Evolutionary conservation across 2,113 vertebrate species (phyloP).

Genomic region (Syrmaticus mikado): DNA sequence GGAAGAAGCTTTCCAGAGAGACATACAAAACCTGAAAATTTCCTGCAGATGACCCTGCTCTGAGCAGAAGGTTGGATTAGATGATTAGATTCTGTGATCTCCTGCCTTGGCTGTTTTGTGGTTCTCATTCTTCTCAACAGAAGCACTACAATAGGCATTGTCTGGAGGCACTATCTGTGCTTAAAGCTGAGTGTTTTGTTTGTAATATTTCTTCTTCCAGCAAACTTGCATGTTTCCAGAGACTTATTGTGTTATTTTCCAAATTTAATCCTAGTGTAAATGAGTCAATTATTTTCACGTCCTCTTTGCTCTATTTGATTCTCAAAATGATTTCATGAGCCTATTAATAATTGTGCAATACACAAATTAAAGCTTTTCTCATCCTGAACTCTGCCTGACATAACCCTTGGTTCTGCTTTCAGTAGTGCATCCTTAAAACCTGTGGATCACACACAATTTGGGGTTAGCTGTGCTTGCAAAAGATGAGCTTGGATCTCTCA

Average conservation of each 20-base stretch:
- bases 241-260: background rate
- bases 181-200: background rate
- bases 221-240: background rate
- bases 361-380: background rate
- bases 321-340: background rate
- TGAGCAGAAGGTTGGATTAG: background rate
- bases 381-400: background rate
- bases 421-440: background rate
- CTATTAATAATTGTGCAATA: background rate
- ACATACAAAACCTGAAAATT: background rate
- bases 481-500: conserved; percentile 31
- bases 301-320: background rate
- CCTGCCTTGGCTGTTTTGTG: background rate
- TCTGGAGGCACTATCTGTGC: background rate
- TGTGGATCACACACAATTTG: background rate
- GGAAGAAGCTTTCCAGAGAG: background rate
- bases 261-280: background rate
- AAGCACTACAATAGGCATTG: background rate
- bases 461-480: conserved; percentile 21
- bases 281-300: background rate
- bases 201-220: background rate
- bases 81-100: background rate
- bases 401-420: background rate
- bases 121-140: background rate
- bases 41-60: background rate